phyloP scores from a whole-genome alignment of 2,113 vertebrate species.

The Colossoma macropomum region DNA sequence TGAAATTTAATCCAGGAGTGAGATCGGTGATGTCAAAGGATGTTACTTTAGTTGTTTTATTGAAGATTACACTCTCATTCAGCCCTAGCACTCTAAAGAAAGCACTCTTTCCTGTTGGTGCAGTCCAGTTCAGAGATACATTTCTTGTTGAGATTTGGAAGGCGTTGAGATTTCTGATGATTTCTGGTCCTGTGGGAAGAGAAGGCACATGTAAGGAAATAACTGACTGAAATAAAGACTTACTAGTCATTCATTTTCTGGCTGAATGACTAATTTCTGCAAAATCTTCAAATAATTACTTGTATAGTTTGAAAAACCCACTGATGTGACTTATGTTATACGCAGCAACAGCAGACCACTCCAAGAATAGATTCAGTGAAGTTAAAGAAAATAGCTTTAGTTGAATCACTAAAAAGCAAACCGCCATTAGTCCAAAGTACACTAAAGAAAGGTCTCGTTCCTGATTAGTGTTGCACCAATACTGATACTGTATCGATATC shows the following conservation, averaged over 20 bases:
- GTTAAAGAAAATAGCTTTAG: not conserved
- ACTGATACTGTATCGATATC: no score
- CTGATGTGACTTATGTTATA: no score
- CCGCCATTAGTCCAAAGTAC: not conserved
- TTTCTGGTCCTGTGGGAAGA: not conserved
- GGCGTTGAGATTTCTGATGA: not conserved
- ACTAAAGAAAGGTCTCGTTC: not conserved
- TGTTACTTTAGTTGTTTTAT: not conserved
- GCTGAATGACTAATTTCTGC: no score
- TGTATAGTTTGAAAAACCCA: no score
- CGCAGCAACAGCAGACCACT: not conserved
- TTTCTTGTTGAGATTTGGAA: not conserved
- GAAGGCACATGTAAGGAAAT: not conserved
- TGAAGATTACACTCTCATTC: accelerated
- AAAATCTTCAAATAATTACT: no score
- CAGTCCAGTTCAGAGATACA: not conserved
- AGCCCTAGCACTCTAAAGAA: not conserved
- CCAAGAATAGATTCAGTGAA: conserved; percentile 65
- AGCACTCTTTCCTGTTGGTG: not conserved
- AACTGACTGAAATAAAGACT: no score
- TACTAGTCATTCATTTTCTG: no score
- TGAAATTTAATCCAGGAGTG: conserved; percentile 68
- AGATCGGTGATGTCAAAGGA: conserved; percentile 44
- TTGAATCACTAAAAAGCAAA: accelerated
- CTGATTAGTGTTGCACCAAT: no score